Conservation (phyloP, 2,113 vertebrate species). For the Cryptomyrus ogoouensis region DNA sequence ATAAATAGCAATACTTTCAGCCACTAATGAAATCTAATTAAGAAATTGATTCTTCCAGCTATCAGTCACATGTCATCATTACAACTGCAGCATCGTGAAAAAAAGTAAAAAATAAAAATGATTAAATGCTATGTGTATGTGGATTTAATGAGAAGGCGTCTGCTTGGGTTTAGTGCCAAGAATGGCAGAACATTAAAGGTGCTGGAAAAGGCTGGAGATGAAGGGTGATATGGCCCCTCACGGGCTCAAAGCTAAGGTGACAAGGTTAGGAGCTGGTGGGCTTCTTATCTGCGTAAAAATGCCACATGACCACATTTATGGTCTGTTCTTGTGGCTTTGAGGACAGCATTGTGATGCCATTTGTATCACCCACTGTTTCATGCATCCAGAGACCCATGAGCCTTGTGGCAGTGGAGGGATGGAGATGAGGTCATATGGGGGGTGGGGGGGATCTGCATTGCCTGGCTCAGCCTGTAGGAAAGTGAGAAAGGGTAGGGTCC, state of each 20-base stretch:
- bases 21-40: constrained; percentile 10
- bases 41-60: constrained; percentile 5
- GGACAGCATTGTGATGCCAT: background rate
- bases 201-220: background rate
- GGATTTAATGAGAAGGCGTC: background rate
- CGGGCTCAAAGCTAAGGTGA: background rate
- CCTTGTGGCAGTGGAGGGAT: background rate
- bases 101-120: background rate
- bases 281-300: background rate
- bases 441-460: background rate
- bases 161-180: background rate
- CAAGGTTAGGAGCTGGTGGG: background rate
- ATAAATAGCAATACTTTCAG: background rate
- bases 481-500: background rate
- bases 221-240: background rate
- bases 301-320: background rate
- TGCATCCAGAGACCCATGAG: background rate
- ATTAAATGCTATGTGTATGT: background rate
- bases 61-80: constrained; percentile 5
- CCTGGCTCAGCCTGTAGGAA: background rate
- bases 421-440: background rate
- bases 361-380: background rate
- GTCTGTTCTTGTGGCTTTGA: background rate
- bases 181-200: background rate
- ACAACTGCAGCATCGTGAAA: background rate